Percentiles rank a stretch among this genome's conserved stretches.
Evolutionary conservation across 2,113 vertebrate genomes (phyloP).

Genomic region (Microcebus griseorufus): DNA sequence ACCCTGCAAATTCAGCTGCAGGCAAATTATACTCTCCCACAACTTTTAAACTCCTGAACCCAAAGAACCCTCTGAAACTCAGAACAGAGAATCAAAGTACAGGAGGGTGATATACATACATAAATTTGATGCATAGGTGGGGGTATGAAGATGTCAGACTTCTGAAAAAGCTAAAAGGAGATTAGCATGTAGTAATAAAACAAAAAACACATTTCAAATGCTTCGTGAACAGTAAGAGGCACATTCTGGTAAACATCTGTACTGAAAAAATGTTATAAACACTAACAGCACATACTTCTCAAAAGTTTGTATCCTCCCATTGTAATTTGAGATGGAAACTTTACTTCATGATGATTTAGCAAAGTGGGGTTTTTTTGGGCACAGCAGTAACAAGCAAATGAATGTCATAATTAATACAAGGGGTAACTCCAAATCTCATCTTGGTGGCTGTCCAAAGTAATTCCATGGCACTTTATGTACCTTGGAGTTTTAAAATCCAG

Average conservation of each 20-base stretch:
- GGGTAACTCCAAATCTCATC: neutral
- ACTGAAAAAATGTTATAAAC: neutral
- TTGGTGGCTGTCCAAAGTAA: too few relatives aligned
- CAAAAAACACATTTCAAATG: neutral
- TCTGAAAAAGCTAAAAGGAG: constrained; percentile 1
- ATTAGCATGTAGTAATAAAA: neutral
- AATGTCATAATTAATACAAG: neutral
- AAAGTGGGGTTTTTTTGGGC: neutral
- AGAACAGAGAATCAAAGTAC: neutral
- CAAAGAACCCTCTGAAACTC: neutral
- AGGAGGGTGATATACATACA: neutral
- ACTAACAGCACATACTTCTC: neutral
- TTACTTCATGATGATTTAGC: neutral
- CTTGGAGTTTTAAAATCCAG: neutral
- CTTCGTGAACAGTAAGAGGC: neutral
- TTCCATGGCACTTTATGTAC: too few relatives aligned
- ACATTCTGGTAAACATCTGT: neutral
- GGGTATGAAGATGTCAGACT: neutral
- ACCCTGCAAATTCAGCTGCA: neutral
- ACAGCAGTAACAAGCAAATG: neutral
- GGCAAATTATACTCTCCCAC: neutral
- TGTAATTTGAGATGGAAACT: neutral
- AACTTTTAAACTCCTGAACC: constrained; percentile 42
- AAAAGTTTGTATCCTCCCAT: neutral
- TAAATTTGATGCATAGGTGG: neutral